Evolutionary conservation across 2,888 invertebrate species (phyloP).

Genomic region (Gibbula magus): DNA sequence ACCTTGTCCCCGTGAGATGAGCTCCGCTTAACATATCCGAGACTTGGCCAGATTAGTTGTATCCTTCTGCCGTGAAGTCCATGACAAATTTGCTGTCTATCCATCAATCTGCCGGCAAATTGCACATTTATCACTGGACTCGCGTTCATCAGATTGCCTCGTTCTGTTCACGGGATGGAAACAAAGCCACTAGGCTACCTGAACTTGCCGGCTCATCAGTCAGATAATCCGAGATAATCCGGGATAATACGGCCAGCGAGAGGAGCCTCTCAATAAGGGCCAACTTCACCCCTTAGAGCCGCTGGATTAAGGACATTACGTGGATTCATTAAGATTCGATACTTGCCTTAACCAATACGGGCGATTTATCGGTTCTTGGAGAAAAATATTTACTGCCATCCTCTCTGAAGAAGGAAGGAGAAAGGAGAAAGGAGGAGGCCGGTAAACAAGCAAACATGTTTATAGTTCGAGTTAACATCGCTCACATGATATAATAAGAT

Average conservation of each 20-base stretch:
- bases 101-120: slow-evolving; percentile 37
- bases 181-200: slow-evolving; percentile 14
- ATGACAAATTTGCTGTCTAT: slow-evolving; percentile 35
- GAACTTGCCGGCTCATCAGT: background rate
- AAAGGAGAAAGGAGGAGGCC: no score
- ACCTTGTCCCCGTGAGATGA: background rate
- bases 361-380: background rate
- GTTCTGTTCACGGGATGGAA: background rate
- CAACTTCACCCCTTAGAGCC: background rate
- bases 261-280: slow-evolving; percentile 9
- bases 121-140: slow-evolving; percentile 34
- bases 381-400: background rate
- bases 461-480: no score
- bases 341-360: background rate
- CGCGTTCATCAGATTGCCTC: background rate
- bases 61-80: slow-evolving; percentile 17
- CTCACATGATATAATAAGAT: no score
- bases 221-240: slow-evolving; percentile 13
- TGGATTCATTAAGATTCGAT: slow-evolving; percentile 12
- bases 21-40: background rate
- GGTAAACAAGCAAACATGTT: no score
- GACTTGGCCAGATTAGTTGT: background rate
- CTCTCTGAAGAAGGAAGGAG: no score
- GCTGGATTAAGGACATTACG: background rate
- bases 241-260: background rate